These are phyloP conservation scores for Oceanodroma leucorhoa DNA, from an alignment of 2,797 vertebrate genomes.

Conservation along the genomic window DNA sequence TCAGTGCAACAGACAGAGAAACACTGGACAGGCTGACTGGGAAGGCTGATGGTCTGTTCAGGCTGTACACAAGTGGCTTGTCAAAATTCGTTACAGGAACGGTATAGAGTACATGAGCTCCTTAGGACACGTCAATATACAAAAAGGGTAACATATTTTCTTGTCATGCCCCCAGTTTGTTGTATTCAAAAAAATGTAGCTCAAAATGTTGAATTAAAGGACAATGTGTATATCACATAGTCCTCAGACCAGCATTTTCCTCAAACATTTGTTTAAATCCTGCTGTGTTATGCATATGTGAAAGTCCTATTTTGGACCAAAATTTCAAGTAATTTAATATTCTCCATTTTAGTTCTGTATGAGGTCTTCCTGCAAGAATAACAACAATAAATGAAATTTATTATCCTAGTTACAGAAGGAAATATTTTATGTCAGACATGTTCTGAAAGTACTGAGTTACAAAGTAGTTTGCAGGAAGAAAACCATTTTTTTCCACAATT, in stretches of 20 bases:
- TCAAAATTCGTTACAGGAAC: background rate
- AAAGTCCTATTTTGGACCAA: background rate
- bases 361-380: background rate
- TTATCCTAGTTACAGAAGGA: background rate
- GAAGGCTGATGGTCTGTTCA: background rate
- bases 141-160: background rate
- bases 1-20: background rate
- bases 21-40: background rate
- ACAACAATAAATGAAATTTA: background rate
- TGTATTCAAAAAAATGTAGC: background rate
- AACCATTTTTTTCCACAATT: fast-evolving
- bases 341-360: background rate
- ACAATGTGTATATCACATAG: no score
- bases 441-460: background rate
- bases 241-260: background rate
- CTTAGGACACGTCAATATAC: background rate
- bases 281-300: background rate
- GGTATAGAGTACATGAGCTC: background rate
- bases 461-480: background rate
- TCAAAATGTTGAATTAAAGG: background rate
- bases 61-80: background rate
- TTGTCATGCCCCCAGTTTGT: background rate
- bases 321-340: background rate
- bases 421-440: background rate
- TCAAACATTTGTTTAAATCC: background rate